Evolutionary conservation across 2,797 vertebrate species (phyloP).

Genomic region (Huso huso): DNA sequence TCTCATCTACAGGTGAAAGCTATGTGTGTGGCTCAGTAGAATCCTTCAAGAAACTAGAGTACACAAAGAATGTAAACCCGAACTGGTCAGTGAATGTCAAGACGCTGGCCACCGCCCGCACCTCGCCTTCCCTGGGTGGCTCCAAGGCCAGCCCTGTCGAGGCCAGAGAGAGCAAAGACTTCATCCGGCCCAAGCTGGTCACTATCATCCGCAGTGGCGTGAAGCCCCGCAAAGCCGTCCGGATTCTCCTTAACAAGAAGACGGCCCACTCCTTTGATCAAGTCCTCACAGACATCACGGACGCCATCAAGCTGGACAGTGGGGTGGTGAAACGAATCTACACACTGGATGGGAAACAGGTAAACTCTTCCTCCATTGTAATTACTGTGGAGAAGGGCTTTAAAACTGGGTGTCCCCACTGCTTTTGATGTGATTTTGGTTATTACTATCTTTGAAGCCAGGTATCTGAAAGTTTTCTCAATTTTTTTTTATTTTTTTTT

Average conservation of each 20-base stretch:
- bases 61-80: conserved; percentile 95
- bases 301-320: conserved; percentile 92
- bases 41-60: conserved; percentile 88
- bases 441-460: too few species aligned
- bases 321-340: conserved; percentile 87
- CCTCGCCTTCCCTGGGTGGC: conserved; percentile 73
- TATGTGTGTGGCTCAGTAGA: conserved; percentile 95
- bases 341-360: conserved; percentile 91
- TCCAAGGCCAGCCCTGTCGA: conserved; percentile 66
- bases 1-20: conserved; percentile 72
- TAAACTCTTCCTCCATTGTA: conserved; percentile 37
- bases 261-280: conserved; percentile 95
- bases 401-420: too few species aligned
- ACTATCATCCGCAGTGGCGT: conserved; percentile 94
- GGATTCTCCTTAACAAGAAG: conserved; percentile 95
- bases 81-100: conserved; percentile 89
- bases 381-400: too few species aligned
- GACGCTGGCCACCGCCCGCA: conserved; percentile 56
- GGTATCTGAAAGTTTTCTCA: too few species aligned
- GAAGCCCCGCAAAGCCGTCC: conserved; percentile 88
- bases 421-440: too few species aligned
- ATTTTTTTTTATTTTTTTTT: too few species aligned
- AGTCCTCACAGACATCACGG: conserved; percentile 91
- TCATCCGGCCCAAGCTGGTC: conserved; percentile 91
- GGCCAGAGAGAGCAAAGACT: conserved; percentile 79